Base-by-base conservation (phyloP, 2,888 invertebrate species). In the Urechis unicinctus region DNA sequence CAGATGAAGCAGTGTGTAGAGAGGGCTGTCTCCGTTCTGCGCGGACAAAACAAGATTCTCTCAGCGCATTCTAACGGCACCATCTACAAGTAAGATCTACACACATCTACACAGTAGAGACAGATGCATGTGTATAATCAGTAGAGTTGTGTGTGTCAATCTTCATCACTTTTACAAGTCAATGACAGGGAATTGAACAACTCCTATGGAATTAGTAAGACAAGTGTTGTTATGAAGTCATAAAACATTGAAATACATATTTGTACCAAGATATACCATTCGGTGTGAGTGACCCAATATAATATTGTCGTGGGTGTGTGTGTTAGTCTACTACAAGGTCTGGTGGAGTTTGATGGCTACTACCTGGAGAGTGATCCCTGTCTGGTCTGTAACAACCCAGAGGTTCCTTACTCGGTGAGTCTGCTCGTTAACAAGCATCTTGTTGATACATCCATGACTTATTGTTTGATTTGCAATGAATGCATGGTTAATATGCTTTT, bases 361-460 rank as follows among this genome's bases (percentile, higher is more conserved):
- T 97, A 91, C 77, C 81, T 97, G 60, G 96, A 97, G 81, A 91
- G 92, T 25, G 95, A 96, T 74, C 97, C 97, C 0, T 98, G 97
- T 71, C 84, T 96, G 55, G 95, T 96, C 0, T 97, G 97, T 79
- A 96, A 96, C 80, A 95, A 95, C 80, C 95, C 95, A 0, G 96
- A 97, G 79, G 89, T 94, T 22, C 87, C 94, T 9, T 75, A 69
- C 62, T 61, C 69, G 31, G 75, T 75, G 61, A 66, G 68, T 69
- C 26, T 48, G 36, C 17, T 22, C 28, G 42, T 22, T 28, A 26
- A n/a, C 24, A 26, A 48, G 2, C 36, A 9, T 36, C 17, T 9
- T 17, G 36, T n/a, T n/a, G n/a, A n/a, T n/a, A n/a, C n/a, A n/a
- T n/a, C n/a, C n/a, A n/a, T n/a, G n/a, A n/a, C n/a, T n/a, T n/a